A percentile compares a stretch with the other conserved stretches of the same genome.
Evolutionary conservation across 1,140 invertebrate genomes (phyloP).

Genomic region (Maniola jurtina): DNA sequence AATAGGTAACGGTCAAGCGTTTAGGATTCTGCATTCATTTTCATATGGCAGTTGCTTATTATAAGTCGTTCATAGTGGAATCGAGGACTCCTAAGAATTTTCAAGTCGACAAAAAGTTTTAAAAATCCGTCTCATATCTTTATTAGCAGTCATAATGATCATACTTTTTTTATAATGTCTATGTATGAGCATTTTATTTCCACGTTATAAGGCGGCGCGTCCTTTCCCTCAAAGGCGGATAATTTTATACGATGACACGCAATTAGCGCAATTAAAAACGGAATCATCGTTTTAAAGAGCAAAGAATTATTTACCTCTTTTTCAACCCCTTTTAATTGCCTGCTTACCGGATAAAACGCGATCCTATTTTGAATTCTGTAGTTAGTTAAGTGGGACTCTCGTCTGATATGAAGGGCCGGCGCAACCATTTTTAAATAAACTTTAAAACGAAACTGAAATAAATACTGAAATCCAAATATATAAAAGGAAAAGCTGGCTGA

Average conservation of each 20-base stretch:
- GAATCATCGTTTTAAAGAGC: constrained; percentile 19
- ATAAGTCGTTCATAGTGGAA: too few relatives aligned
- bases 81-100: too few relatives aligned
- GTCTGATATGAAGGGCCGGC: not conserved
- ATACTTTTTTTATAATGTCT: not conserved
- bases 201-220: constrained; percentile 2
- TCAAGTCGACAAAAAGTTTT: too few relatives aligned
- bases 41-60: too few relatives aligned
- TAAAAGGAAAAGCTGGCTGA: too few relatives aligned
- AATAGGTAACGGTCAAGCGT: too few relatives aligned
- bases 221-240: constrained; percentile 16
- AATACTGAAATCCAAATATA: too few relatives aligned
- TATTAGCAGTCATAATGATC: too few relatives aligned
- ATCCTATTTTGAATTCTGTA: constrained; percentile 2
- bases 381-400: constrained; percentile 1
- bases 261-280: constrained; percentile 25
- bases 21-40: too few relatives aligned
- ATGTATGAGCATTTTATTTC: not conserved
- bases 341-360: constrained; percentile 10
- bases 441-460: not conserved
- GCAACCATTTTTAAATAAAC: not conserved
- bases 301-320: constrained; percentile 11
- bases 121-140: too few relatives aligned
- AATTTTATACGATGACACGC: constrained; percentile 21
- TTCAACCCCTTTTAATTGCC: constrained; percentile 18